phyloP scores from a whole-genome alignment of 1,140 invertebrate genomes.

The Brachionus paranguensis region DNA sequence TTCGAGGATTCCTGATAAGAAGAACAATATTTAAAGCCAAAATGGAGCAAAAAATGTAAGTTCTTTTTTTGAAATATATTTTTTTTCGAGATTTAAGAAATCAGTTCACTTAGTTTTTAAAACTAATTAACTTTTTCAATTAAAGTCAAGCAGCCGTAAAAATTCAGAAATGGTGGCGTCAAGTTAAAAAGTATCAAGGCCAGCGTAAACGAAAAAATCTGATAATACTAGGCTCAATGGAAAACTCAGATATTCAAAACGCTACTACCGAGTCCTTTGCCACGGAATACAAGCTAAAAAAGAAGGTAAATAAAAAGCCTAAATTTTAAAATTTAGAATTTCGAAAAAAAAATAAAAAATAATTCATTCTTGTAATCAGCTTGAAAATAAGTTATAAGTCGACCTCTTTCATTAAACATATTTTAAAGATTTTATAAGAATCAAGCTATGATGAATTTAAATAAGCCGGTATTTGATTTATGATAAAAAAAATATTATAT shows the following conservation, averaged over 20 bases:
- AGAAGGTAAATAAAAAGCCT: not conserved
- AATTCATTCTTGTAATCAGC: not conserved
- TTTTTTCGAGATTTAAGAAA: not conserved
- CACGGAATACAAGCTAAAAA: not conserved
- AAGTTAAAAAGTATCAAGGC: not conserved
- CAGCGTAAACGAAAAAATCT: not conserved
- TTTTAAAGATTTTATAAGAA: too few species aligned
- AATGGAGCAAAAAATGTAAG: not conserved
- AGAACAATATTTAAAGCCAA: not conserved
- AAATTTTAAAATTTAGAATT: not conserved
- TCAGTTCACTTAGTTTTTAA: not conserved
- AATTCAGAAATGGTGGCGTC: slow-evolving; percentile 25
- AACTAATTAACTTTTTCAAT: not conserved
- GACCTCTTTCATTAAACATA: too few species aligned
- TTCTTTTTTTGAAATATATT: not conserved
- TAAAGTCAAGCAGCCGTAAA: not conserved
- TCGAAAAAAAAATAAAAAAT: not conserved
- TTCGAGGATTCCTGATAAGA: slow-evolving; percentile 45
- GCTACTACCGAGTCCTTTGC: not conserved
- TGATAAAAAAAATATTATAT: not conserved
- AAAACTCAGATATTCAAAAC: not conserved
- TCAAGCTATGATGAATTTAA: not conserved
- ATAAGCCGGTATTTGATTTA: not conserved
- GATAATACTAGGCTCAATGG: not conserved
- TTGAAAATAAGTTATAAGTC: not conserved